These are phyloP conservation scores for Paracyclopina nana DNA, from an alignment of 1,140 invertebrate genomes.

Conservation along the genomic window DNA sequence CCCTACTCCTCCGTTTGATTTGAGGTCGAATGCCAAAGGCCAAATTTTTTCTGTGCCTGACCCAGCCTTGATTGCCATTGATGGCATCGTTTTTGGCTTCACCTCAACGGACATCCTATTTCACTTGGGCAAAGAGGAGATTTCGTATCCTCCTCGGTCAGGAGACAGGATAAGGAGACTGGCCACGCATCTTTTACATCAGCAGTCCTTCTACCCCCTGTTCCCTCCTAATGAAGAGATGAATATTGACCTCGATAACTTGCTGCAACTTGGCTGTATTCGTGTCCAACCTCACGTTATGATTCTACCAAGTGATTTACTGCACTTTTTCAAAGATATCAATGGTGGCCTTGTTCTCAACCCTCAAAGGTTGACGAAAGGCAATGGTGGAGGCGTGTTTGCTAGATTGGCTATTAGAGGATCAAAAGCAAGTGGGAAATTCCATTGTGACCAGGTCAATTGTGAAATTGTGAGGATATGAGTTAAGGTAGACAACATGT, in stretches of 20 bases:
- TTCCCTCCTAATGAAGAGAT: neutral
- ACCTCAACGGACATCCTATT: neutral
- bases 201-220: neutral
- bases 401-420: neutral
- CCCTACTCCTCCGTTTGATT: neutral
- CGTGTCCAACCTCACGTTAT: neutral
- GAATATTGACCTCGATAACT: neutral
- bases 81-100: neutral
- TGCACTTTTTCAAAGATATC: neutral
- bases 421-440: neutral
- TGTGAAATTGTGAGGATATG: neutral
- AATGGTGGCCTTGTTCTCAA: neutral
- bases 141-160: neutral
- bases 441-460: neutral
- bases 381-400: neutral
- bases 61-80: neutral
- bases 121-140: neutral
- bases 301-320: neutral
- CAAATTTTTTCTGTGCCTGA: neutral
- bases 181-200: neutral
- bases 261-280: neutral
- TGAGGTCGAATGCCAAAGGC: neutral
- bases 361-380: neutral
- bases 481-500: neutral
- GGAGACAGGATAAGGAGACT: neutral